Base-by-base conservation (phyloP, 2,888 invertebrate species). In the Lepidonotus clava region DNA sequence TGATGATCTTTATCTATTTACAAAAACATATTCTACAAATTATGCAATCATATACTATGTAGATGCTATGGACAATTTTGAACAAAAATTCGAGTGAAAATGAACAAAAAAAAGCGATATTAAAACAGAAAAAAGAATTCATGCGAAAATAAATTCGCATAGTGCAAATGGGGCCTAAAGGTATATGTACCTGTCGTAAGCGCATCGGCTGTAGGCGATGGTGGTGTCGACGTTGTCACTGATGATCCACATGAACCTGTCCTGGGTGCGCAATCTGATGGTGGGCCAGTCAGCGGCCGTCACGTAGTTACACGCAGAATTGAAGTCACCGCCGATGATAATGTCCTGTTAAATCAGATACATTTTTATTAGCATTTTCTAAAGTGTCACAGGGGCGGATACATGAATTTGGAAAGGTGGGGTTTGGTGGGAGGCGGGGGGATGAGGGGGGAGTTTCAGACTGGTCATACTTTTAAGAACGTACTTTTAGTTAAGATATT, bases 231-330 rank as follows among this genome's bases (percentile, higher is more conserved):
- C 76, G 21, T 38, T 14, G 76, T 76, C 76, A 38, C 76, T 76
- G 76, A 76, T 76, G 38, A 76, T 76, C 76, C 76, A 76, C 24
- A 36, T 14, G 76, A 76, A 76, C 18, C 76, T 14, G 8, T 40
- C 40, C 38, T 76, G 38, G 24, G 76, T 76, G n/a, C 76, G 21
- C 76, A 76, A 28, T n/a, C 76, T 36, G 38, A 76, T 76, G 40
- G 5, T 76, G 8, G 38, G 38, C 76, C 76, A 76, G 36, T 76
- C 76, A 5, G 38, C 0, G 2, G 1, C 76, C 1, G 38, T 76
- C 40, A 76, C 76, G 36, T 76, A 76, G 38, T 36, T n/a, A 76
- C 76, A 76, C 6, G 76, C 76, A 24, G 76, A 34, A 76, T 76
- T 76, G 76, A 36, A 76, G 24, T 76, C 76, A 1, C 76, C 76